These are phyloP conservation scores for Teinopalpus imperialis DNA, from an alignment of 2,888 invertebrate genomes.

Conservation along the genomic window DNA sequence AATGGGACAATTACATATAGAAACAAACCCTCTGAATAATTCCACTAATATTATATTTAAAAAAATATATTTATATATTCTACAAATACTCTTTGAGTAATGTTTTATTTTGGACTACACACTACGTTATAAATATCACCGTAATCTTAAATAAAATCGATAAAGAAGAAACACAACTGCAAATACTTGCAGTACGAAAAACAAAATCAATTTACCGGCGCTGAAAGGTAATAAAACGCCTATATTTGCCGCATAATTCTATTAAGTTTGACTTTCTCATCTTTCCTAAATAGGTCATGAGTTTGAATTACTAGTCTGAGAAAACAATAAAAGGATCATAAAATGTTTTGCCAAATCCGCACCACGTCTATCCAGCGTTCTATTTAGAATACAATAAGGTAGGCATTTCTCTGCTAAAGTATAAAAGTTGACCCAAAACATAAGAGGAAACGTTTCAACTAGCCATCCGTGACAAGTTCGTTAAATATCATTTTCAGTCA, in stretches of 20 bases:
- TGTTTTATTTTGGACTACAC: too few relatives aligned
- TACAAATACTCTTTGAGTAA: too few relatives aligned
- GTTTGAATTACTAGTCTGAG: conserved; percentile 25
- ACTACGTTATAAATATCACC: too few relatives aligned
- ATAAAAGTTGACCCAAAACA: conserved; percentile 33
- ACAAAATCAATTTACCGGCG: conserved; percentile 7
- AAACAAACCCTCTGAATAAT: too few relatives aligned
- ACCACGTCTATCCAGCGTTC: conserved; percentile 48
- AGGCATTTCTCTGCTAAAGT: conserved; percentile 39
- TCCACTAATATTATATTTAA: too few relatives aligned
- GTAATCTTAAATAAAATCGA: not conserved
- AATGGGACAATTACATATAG: too few relatives aligned
- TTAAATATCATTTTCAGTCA: too few relatives aligned
- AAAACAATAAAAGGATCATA: conserved; percentile 38
- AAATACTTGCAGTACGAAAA: conserved; percentile 10
- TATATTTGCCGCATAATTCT: conserved; percentile 15
- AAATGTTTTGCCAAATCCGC: conserved; percentile 46
- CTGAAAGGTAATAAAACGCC: conserved; percentile 9
- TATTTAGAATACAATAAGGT: conserved; percentile 42
- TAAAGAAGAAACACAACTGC: not conserved
- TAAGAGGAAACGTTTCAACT: conserved; percentile 21
- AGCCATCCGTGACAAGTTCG: too few relatives aligned
- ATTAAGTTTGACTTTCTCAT: conserved; percentile 22
- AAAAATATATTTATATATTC: too few relatives aligned
- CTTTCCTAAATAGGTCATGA: conserved; percentile 25